These are phyloP conservation scores for Umimayanthus kanabou DNA, from an alignment of 92 coral and sea anemone species.

Conservation along the genomic window DNA sequence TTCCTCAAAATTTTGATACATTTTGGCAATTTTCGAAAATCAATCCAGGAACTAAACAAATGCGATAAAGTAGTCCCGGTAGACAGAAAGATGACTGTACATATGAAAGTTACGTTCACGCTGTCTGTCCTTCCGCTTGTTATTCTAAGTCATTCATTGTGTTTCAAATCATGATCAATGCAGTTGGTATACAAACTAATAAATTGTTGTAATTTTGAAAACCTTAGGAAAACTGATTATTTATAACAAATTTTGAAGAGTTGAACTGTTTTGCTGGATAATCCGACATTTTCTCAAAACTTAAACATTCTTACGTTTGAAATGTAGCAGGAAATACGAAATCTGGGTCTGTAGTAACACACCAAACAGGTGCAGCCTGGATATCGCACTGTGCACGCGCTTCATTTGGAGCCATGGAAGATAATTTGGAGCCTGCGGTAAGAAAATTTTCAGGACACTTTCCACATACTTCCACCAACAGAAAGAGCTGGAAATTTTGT, in stretches of 20 bases:
- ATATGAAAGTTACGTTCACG: neutral
- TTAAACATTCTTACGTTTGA: neutral
- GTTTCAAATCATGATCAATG: neutral
- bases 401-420: neutral
- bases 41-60: too few species aligned
- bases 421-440: neutral
- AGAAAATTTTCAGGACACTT: constrained; percentile 14
- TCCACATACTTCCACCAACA: constrained; percentile 39
- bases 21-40: neutral
- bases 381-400: neutral
- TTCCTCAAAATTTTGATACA: too few species aligned
- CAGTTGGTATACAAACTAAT: neutral
- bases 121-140: too few species aligned
- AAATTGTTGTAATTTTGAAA: neutral
- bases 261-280: neutral
- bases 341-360: too few species aligned
- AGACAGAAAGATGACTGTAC: neutral
- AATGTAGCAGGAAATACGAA: neutral
- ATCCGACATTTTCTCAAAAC: neutral
- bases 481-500: constrained; percentile 36
- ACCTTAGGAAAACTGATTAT: too few species aligned
- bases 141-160: too few species aligned
- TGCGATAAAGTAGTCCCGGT: neutral
- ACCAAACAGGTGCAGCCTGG: neutral
- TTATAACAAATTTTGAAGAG: too few species aligned